These are phyloP conservation scores for Hermatobates lingyangjiaoensis DNA, from an alignment of 1,140 invertebrate species.

Conservation along the genomic window DNA sequence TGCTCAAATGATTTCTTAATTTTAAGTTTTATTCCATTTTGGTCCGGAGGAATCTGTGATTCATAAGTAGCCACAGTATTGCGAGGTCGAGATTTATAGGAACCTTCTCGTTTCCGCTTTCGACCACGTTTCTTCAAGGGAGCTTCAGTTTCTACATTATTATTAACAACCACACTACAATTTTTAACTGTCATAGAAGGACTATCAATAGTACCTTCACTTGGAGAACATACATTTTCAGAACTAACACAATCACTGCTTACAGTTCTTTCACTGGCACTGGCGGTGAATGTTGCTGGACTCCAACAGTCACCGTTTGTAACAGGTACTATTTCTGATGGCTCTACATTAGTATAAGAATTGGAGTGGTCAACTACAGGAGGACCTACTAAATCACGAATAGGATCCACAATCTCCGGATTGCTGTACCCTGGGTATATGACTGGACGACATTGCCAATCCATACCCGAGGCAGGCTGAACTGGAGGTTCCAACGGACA, in stretches of 20 bases:
- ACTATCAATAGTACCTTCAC: conserved; percentile 13
- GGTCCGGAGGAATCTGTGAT: conserved; percentile 36
- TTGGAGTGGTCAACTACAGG: neutral
- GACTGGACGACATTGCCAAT: neutral
- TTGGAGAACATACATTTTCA: conserved; percentile 18
- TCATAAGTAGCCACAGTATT: conserved; percentile 25
- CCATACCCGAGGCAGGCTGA: neutral
- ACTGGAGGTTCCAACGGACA: neutral
- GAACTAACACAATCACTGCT: conserved; percentile 19
- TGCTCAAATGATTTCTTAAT: conserved; percentile 33
- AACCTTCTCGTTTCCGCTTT: conserved; percentile 13
- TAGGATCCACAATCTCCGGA: neutral
- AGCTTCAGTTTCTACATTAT: conserved; percentile 3
- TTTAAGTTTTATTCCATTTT: conserved; percentile 39
- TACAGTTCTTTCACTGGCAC: conserved; percentile 18
- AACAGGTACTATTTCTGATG: conserved; percentile 7
- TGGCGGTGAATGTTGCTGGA: conserved; percentile 12
- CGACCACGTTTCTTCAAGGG: conserved; percentile 12
- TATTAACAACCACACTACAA: neutral
- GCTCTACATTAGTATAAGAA: conserved; percentile 3
- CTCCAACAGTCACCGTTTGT: conserved; percentile 18
- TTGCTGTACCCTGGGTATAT: neutral
- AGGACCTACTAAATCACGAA: neutral
- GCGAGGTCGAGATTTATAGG: conserved; percentile 4
- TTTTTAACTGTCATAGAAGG: conserved; percentile 2